A percentile compares a stretch with the other conserved stretches of the same genome.
Evolutionary conservation across 92 coral and sea anemone genomes (phyloP).

Genomic region (Porites cylindrica): DNA sequence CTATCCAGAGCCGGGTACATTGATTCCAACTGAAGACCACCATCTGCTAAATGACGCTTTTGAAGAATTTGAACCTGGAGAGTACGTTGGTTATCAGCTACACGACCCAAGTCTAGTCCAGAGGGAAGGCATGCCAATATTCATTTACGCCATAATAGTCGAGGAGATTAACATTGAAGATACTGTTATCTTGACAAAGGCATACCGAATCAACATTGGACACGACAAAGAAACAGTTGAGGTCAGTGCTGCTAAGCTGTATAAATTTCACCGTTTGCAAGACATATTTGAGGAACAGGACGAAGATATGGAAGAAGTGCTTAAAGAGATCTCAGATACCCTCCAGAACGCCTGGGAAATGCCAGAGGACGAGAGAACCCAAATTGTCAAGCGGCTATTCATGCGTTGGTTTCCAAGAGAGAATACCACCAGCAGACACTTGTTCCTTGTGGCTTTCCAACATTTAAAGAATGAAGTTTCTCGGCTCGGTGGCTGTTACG

Average conservation of each 20-base stretch:
- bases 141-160: slow-evolving; percentile 56
- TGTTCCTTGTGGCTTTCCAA: slow-evolving; percentile 39
- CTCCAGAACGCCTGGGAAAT: slow-evolving; percentile 68
- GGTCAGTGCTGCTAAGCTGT: slow-evolving; percentile 63
- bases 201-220: not conserved
- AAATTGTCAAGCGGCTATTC: slow-evolving; percentile 56
- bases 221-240: slow-evolving; percentile 39
- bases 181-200: slow-evolving; percentile 10
- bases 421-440: slow-evolving; percentile 4
- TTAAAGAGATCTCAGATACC: slow-evolving; percentile 18
- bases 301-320: not conserved
- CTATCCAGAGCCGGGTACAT: not conserved
- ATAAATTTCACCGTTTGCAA: slow-evolving; percentile 57
- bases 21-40: no score
- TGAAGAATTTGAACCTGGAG: no score
- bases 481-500: slow-evolving; percentile 46
- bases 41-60: no score
- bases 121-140: no score
- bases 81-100: no score
- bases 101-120: no score
- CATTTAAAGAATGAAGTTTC: slow-evolving; percentile 50
- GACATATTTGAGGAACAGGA: not conserved
- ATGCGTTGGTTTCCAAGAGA: slow-evolving; percentile 72
- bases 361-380: slow-evolving; percentile 55
- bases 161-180: slow-evolving; percentile 48